Base-by-base conservation (phyloP, 1,140 invertebrate species). In the Drosophila busckii region DNA sequence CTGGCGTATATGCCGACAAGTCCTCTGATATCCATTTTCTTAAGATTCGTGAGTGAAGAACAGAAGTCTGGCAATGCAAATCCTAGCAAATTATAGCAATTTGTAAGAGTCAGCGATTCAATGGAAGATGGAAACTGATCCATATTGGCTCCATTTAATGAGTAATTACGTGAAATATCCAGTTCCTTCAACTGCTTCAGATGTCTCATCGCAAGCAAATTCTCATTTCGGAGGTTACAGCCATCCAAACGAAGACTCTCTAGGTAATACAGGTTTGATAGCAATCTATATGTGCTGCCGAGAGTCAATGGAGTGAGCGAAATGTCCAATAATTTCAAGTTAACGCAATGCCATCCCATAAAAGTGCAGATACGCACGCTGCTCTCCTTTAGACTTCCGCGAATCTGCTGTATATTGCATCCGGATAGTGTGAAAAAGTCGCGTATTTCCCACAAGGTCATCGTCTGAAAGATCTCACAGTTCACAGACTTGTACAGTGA, bases 401-500 rank as follows among this genome's bases (percentile, higher is more conserved):
- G 4, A 2, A 75, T 4, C 0, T 23, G 2, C 12, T 55, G 22
- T 0, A 85, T 46, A 41, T 65, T 16, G 0, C 4, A 0, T 0
- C 82, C 80, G 0, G 73, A 73, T 2, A 82, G 22, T 0, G 7
- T 5, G 15, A 85, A 76, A 15, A 84, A 84, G 9, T 76, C 62
- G 1, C 53, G 67, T 5, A 71, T 29, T 17, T 85, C 66, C 73
- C 80, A 84, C 2, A 68, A 25, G 0, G 80, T 80, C 54, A 84
- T 26, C 0, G 5, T 2, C 0, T 29, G 16, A 1, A 84, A 58
- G 0, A 44, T 4, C 0, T 4, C 1, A 3, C 59, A 31, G 5
- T 63, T 19, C 0, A 71, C 1, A 0, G 1, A 12, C 19, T 34
- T 78, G 20, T 78, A 50, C 3, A 67, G 5, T 0, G 12, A 20